These are phyloP conservation scores for Bostrychus sinensis DNA, from an alignment of 2,113 vertebrate genomes.

Conservation along the genomic window DNA sequence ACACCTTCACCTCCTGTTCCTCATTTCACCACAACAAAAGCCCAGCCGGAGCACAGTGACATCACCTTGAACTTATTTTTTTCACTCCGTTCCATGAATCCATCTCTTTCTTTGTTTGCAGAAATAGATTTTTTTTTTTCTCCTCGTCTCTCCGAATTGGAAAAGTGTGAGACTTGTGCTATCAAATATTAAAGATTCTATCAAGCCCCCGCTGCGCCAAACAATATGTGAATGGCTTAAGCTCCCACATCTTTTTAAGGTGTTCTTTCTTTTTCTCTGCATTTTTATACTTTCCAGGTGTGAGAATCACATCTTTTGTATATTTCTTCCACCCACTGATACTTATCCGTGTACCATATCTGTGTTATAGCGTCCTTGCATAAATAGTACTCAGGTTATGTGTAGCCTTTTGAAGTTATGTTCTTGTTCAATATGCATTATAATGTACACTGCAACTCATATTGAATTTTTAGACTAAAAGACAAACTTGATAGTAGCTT, in stretches of 20 bases:
- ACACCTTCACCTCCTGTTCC: conserved; percentile 13
- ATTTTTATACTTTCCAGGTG: background rate
- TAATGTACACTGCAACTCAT: background rate
- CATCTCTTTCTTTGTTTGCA: conserved; percentile 30
- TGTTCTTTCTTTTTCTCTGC: background rate
- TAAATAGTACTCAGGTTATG: background rate
- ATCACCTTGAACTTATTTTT: conserved; percentile 48
- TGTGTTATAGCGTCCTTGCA: background rate
- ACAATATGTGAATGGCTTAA: conserved; percentile 33
- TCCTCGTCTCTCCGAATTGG: conserved; percentile 25
- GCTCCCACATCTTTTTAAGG: background rate
- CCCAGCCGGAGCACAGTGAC: conserved; percentile 30
- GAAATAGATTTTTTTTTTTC: conserved; percentile 56
- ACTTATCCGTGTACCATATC: background rate
- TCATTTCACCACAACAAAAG: conserved; percentile 32
- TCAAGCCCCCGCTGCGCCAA: conserved; percentile 39
- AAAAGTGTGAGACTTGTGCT: conserved; percentile 39
- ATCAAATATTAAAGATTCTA: conserved; percentile 72
- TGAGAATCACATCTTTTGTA: background rate
- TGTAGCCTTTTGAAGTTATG: background rate
- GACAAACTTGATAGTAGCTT: background rate
- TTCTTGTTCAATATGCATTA: background rate
- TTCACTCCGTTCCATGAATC: conserved; percentile 35
- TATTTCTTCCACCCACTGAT: background rate
- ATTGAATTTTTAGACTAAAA: background rate